phyloP scores from a whole-genome alignment of 2,888 invertebrate species.

The Caenorhabditis angaria region DNA sequence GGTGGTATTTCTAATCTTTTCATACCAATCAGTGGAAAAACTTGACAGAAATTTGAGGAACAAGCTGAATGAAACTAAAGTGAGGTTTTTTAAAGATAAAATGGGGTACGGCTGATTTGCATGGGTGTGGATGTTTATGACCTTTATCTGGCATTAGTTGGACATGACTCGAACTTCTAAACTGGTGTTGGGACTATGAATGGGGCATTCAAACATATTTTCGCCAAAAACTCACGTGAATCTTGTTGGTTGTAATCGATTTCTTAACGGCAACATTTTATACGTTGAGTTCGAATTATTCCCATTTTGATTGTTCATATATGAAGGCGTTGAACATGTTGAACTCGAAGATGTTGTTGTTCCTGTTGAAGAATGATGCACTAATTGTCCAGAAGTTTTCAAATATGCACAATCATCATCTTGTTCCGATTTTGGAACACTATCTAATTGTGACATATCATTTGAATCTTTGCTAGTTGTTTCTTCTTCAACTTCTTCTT shows the following conservation, averaged over 20 bases:
- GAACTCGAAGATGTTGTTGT: neutral
- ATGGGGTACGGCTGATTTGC: no score
- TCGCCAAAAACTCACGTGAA: slow-evolving; percentile 19
- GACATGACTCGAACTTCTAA: no score
- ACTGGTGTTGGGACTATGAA: no score
- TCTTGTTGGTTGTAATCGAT: slow-evolving; percentile 26
- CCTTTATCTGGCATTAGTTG: no score
- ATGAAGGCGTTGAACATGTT: neutral
- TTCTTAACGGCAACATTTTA: slow-evolving; percentile 18
- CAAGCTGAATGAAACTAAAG: no score
- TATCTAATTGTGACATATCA: neutral
- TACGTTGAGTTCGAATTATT: slow-evolving; percentile 10
- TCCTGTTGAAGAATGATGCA: neutral
- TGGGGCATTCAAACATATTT: no score
- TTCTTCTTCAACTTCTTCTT: slow-evolving; percentile 45
- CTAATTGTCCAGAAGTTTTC: slow-evolving; percentile 31
- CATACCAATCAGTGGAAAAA: no score
- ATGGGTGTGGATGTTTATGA: no score
- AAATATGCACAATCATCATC: slow-evolving; percentile 22
- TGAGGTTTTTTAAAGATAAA: no score
- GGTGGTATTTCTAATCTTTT: no score
- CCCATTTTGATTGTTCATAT: neutral
- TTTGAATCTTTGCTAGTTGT: slow-evolving; percentile 9
- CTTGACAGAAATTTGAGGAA: no score
- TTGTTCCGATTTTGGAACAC: slow-evolving; percentile 21